Evolutionary conservation across 2,888 invertebrate species (phyloP), one percentile per base, ranked within the genome.

Genomic region (Phaedon cochleariae): DNA sequence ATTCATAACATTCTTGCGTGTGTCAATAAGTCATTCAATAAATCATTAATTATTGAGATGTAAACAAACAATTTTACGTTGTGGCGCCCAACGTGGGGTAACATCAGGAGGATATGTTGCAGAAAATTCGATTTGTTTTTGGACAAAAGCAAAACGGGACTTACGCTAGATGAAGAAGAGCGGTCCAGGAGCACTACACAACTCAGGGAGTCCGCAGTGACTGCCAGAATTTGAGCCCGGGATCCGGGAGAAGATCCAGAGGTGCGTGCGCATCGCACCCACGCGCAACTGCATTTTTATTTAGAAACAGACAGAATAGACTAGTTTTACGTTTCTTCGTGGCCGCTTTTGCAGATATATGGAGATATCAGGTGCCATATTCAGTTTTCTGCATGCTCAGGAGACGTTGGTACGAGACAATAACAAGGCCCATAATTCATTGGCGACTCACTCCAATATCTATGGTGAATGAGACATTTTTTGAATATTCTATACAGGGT

Each of bases 101-200:
- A n/a, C n/a, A n/a, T n/a, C n/a, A n/a, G n/a, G n/a, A n/a, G n/a
- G n/a, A n/a, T n/a, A n/a, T n/a, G n/a, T n/a, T n/a, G n/a, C n/a
- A n/a, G n/a, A n/a, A n/a, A n/a, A n/a, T n/a, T n/a, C n/a, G n/a
- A n/a, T n/a, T n/a, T n/a, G 3, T 26, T 26, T 26, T 26, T 26
- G 3, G 26, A 26, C 26, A 26, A 26, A 26, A 26, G 26, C 7
- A 48, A 55, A 41, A 9, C 2, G 46, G 10, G 34, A 81, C 81
- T 81, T 80, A 82, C 81, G 80, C 71, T 73, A 71, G 80, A 80
- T 74, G 78, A 78, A 74, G 81, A 80, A 77, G 78, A 80, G 79
- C 80, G 79, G 79, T 80, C 82, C 82, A 83, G 83, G 82, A 83
- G 83, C 83, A 83, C 83, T 80, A 83, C 83, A 82, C 82, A 82